These are phyloP conservation scores for Eolophus roseicapilla DNA, from an alignment of 2,113 vertebrate species.

Conservation along the genomic window DNA sequence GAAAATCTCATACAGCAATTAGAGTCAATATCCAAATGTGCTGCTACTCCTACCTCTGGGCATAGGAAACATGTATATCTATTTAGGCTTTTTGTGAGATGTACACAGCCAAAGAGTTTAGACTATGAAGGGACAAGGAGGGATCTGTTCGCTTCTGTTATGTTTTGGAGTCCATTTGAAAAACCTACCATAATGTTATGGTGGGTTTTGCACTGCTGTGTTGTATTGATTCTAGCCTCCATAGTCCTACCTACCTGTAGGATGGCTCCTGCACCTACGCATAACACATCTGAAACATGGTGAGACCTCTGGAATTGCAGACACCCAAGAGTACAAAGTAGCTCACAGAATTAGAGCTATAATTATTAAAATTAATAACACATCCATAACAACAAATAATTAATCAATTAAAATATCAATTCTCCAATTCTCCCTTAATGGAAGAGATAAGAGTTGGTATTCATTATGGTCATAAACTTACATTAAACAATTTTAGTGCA, in stretches of 20 bases:
- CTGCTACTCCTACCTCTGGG: neutral
- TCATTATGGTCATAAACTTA: constrained; percentile 25
- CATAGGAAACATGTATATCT: neutral
- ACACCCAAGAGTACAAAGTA: neutral
- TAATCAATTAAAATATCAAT: constrained; percentile 19
- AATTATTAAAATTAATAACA: constrained; percentile 8
- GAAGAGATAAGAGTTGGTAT: constrained; percentile 10
- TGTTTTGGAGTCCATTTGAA: neutral
- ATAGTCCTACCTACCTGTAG: neutral
- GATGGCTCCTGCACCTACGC: neutral
- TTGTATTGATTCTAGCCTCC: neutral
- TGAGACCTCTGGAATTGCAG: neutral
- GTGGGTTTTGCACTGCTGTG: neutral
- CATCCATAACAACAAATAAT: constrained; percentile 29
- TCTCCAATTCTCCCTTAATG: neutral
- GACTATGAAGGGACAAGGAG: neutral
- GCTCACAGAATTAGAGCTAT: neutral
- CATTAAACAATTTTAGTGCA: neutral
- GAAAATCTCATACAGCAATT: neutral
- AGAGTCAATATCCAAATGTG: neutral
- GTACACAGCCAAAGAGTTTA: neutral
- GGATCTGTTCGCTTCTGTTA: neutral
- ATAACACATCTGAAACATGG: neutral
- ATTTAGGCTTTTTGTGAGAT: neutral
- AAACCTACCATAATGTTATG: neutral